Evolutionary conservation across 2,888 invertebrate species (phyloP), one percentile per base, ranked within the genome.

Genomic region (Schrankia costaestrigalis): DNA sequence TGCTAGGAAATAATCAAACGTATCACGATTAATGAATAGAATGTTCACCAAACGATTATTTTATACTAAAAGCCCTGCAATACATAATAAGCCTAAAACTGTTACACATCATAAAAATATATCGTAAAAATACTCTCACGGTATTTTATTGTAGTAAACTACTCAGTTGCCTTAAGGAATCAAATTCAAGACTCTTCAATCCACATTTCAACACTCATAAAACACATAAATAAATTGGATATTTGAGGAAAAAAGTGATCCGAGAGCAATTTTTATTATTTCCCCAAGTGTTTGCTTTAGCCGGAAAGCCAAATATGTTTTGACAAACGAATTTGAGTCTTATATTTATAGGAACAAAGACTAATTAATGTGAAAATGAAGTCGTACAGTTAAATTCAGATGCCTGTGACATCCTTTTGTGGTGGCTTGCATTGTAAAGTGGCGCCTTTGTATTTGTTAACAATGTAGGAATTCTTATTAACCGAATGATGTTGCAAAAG

Each of bases 361-460:
- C 27, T 38, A 22, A 32, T 43, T 29, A 10, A 27, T 3, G 21
- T 27, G 42, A 38, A 47, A 28, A 41, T 34, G 25, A 14, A 12
- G 27, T 18, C 32, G 43, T 41, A 56, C 38, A 41, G 36, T 35
- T 33, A 10, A 34, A 56, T 60, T 47, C 46, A 57, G 49, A 57
- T 72, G 72, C 50, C 55, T 56, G 55, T 70, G 72, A 75, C 73
- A 61, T 66, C 56, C 70, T 75, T 47, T 72, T 72, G 71, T 71
- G 57, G 33, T 60, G 44, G 44, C 51, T 39, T 42, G 55, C 63
- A 62, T 68, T 76, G 48, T 52, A 39, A 45, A 52, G 56, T 52
- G 48, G 45, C 54, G 66, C 70, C 71, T 72, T 74, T 77, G 73
- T 75, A 46, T 50, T 64, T 62, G 58, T 61, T 55, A 48, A 56